A percentile compares a stretch with the other conserved stretches of the same genome.
phyloP scores from a whole-genome alignment of 2,888 invertebrate genomes.

The Rhamphomyia laevipes region DNA sequence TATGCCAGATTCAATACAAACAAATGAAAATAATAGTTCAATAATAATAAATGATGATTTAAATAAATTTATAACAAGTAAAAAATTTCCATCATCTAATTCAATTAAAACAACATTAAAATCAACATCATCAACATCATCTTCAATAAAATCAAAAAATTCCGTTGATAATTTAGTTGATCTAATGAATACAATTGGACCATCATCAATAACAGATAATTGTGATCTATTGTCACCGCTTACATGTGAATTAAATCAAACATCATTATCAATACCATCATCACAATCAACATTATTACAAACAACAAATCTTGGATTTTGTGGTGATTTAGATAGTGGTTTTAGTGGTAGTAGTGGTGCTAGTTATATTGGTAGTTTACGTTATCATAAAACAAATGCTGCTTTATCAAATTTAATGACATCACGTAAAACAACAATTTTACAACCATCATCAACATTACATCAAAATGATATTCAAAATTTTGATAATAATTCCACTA shows the following conservation, averaged over 20 bases:
- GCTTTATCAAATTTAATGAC: conserved; percentile 25
- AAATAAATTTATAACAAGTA: too few species aligned
- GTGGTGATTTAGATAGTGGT: conserved; percentile 61
- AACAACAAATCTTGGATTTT: conserved; percentile 32
- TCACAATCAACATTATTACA: conserved; percentile 8
- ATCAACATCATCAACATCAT: background rate
- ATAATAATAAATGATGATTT: background rate
- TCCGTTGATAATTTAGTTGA: conserved; percentile 43
- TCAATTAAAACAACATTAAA: background rate
- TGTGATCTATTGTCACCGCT: background rate
- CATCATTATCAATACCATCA: conserved; percentile 2
- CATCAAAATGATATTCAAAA: background rate
- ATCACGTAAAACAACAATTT: conserved; percentile 22
- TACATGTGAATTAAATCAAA: conserved; percentile 4
- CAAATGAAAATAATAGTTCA: conserved; percentile 30
- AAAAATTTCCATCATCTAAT: background rate
- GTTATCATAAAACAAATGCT: conserved; percentile 37
- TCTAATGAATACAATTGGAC: conserved; percentile 32
- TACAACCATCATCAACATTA: background rate
- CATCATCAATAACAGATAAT: background rate
- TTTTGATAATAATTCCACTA: background rate
- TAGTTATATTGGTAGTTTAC: conserved; percentile 62
- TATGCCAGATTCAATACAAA: conserved; percentile 59
- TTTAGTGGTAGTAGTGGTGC: conserved; percentile 75
- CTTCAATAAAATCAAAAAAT: conserved; percentile 4